Base-by-base conservation (phyloP, 64 coral and sea anemone species). In the Anthopleura sola region DNA sequence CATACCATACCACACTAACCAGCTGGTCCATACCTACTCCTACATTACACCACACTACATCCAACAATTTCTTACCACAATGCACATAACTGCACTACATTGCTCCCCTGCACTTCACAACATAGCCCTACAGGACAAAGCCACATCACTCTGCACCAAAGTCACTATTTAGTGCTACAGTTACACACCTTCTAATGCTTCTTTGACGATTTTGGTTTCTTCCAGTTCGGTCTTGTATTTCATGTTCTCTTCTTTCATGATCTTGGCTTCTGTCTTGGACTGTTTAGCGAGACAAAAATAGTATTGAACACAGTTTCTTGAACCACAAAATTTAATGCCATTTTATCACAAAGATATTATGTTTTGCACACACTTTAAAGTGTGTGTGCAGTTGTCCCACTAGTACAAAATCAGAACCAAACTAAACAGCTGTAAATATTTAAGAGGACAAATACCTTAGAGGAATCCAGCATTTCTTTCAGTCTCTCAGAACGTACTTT, bases 181-280 rank as follows among this genome's bases (percentile, higher is more conserved):
- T 10, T 78, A 28, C 82, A 39, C 60, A 96, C 94, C 75, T 90
- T 96, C 87, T 6, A 96, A 78, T 38, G 78, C 80, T 32, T 90
- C 87, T 34, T 76, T 96, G 2, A n/a, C 80, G 39, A 55, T 82
- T 49, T 85, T 96, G 39, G 83, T 85, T 28, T 85, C 75, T 10
- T 92, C 87, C 24, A 83, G 79, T 39, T 92, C 87, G 23, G 40
- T 71, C 39, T 86, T 89, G 53, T 92, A 58, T 31, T 53, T 80
- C 56, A 80, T 51, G 10, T 85, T 86, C 53, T 92, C 84, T 44
- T 96, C 94, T 39, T 38, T 38, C 12, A 92, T 71, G 64, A 90
- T 86, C 50, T 92, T 89, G n/a, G 84, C 75, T 55, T 92, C 78
- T 4, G 90, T 62, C 48, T 87, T 96, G 0, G 87, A 76, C 94